phyloP scores from a whole-genome alignment of 2,888 invertebrate species.

The Schrankia costaestrigalis region DNA sequence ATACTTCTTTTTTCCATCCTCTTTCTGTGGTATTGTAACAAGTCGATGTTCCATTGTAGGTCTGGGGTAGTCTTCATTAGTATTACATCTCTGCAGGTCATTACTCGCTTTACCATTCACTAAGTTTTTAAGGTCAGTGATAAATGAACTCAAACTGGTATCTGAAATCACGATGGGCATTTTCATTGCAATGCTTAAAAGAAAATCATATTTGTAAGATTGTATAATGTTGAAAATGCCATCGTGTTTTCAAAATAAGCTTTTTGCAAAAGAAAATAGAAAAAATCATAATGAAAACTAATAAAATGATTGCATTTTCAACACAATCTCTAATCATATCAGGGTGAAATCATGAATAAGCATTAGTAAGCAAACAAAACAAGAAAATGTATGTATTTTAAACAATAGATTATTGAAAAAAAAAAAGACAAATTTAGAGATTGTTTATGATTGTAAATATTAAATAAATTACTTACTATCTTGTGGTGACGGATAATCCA shows the following conservation, averaged over 20 bases:
- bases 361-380: slow-evolving; percentile 42
- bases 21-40: slow-evolving; percentile 76
- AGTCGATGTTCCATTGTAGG: slow-evolving; percentile 65
- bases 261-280: slow-evolving; percentile 63
- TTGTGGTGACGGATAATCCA: slow-evolving; percentile 70
- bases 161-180: slow-evolving; percentile 81
- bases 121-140: slow-evolving; percentile 76
- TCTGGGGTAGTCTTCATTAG: slow-evolving; percentile 54
- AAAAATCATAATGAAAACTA: slow-evolving; percentile 56
- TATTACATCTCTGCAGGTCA: slow-evolving; percentile 54
- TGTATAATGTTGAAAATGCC: slow-evolving; percentile 77
- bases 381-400: not conserved
- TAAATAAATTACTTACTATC: slow-evolving; percentile 62
- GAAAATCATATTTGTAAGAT: slow-evolving; percentile 33
- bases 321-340: slow-evolving; percentile 63
- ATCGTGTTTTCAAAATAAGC: slow-evolving; percentile 76
- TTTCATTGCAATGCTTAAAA: slow-evolving; percentile 58
- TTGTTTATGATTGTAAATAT: slow-evolving; percentile 8
- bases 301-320: slow-evolving; percentile 78
- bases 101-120: slow-evolving; percentile 72
- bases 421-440: slow-evolving; percentile 11
- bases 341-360: slow-evolving; percentile 38
- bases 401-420: not conserved
- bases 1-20: slow-evolving; percentile 78
- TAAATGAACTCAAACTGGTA: slow-evolving; percentile 74